Percentiles rank a stretch among this genome's conserved stretches.
Evolutionary conservation across 1,140 invertebrate species (phyloP).

Genomic region (Catajapyx aquilonaris): DNA sequence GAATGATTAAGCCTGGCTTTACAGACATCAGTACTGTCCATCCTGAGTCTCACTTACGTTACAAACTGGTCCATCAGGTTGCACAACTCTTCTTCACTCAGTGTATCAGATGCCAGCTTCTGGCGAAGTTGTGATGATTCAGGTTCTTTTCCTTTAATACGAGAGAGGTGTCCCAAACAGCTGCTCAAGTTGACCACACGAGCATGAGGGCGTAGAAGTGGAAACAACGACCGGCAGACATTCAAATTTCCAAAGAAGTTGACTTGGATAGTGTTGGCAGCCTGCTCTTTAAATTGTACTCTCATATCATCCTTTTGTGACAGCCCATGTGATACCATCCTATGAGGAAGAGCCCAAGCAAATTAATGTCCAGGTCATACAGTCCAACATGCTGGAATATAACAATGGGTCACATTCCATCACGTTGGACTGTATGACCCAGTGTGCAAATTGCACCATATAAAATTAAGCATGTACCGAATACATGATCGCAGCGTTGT

Average conservation of each 20-base stretch:
- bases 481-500: constrained; percentile 77
- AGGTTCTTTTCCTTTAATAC: constrained; percentile 26
- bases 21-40: no score
- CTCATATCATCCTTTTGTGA: no score
- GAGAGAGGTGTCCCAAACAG: constrained; percentile 32
- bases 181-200: constrained; percentile 56
- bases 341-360: no score
- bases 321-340: no score
- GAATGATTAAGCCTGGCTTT: no score
- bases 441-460: no score
- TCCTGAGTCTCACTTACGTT: no score
- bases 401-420: no score
- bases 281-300: constrained; percentile 43
- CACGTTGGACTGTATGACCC: no score
- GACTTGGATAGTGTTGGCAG: constrained; percentile 37
- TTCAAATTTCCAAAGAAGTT: constrained; percentile 44
- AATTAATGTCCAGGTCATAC: no score
- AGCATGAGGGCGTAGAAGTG: constrained; percentile 38
- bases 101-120: constrained; percentile 24
- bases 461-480: no score
- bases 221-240: constrained; percentile 41
- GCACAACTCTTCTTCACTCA: constrained; percentile 32
- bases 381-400: no score
- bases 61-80: constrained; percentile 41
- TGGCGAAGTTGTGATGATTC: constrained; percentile 21